Evolutionary conservation across 2,113 vertebrate species (phyloP).

Genomic region (Myotis yumanensis): DNA sequence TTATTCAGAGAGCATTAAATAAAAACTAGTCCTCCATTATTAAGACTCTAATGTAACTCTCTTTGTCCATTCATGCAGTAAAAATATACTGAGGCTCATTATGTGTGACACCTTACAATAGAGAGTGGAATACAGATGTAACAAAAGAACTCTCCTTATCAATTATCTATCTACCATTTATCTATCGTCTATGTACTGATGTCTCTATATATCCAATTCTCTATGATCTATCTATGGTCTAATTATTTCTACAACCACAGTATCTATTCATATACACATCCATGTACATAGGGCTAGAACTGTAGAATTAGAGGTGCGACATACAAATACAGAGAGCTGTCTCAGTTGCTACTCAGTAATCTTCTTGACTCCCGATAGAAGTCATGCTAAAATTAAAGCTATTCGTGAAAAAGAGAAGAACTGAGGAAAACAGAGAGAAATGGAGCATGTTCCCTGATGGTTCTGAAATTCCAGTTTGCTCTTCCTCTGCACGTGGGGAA

Average conservation of each 20-base stretch:
- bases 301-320: neutral
- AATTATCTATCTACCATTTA: neutral
- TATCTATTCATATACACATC: neutral
- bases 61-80: neutral
- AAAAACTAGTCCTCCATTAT: neutral
- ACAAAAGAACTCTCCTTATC: neutral
- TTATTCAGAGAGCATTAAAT: neutral
- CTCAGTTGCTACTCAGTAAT: neutral
- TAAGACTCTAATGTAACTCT: neutral
- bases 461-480: fast-evolving
- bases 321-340: neutral
- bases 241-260: neutral
- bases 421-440: neutral
- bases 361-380: neutral
- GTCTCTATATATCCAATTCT: neutral
- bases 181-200: neutral
- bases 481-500: neutral
- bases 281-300: no score
- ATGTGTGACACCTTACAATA: neutral
- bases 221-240: neutral
- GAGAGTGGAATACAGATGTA: neutral
- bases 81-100: neutral
- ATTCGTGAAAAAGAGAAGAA: neutral
- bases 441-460: neutral
- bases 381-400: neutral